Percentiles rank a stretch among this genome's conserved stretches.
These are phyloP conservation scores for Paguma larvata DNA, from an alignment of 2,797 vertebrate species.

Conservation along the genomic window DNA sequence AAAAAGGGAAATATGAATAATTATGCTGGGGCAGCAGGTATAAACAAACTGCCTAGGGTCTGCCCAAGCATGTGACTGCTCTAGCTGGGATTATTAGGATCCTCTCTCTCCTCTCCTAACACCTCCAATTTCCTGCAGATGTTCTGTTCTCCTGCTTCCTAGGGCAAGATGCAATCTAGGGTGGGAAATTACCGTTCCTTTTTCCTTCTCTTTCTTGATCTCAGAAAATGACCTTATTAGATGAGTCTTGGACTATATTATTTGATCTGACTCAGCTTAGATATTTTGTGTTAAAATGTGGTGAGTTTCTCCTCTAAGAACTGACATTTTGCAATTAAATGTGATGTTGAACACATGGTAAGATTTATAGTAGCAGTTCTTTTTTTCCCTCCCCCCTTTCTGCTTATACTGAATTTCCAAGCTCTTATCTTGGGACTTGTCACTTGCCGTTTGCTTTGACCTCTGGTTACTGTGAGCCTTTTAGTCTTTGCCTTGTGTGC, in stretches of 20 bases:
- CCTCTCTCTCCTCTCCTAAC: background rate
- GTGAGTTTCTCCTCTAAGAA: background rate
- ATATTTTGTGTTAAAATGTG: background rate
- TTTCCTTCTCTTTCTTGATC: constrained; percentile 20
- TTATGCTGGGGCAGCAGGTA: background rate
- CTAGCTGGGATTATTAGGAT: background rate
- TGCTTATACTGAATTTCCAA: background rate
- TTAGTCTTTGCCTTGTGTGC: background rate
- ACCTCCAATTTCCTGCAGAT: background rate
- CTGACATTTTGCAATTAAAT: constrained; percentile 28
- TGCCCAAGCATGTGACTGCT: background rate
- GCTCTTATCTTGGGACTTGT: background rate
- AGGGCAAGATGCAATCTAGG: background rate
- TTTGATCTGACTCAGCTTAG: background rate
- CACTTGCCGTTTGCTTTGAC: background rate
- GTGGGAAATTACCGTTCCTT: background rate
- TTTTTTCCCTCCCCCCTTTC: background rate
- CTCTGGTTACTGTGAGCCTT: background rate
- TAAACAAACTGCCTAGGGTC: background rate
- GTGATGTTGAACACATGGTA: background rate
- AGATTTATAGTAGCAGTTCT: background rate
- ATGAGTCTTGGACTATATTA: background rate
- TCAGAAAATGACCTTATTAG: background rate
- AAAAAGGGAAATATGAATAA: background rate
- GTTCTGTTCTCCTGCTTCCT: background rate